Evolutionary conservation across 1,140 invertebrate species (phyloP).

Genomic region (Drosophila chauvacae): DNA sequence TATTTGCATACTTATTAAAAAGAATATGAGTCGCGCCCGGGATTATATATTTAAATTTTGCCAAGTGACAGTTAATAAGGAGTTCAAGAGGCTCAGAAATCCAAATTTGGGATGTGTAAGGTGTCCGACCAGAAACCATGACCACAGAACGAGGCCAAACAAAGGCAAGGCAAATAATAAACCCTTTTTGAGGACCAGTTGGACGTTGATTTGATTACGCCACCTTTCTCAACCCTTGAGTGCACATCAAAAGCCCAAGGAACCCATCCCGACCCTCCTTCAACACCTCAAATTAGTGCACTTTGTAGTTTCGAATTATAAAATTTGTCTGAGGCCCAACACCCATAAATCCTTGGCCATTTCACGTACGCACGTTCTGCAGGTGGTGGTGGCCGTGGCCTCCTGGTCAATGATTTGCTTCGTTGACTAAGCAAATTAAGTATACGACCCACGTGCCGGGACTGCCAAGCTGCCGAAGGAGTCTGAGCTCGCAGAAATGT

Average conservation of each 20-base stretch:
- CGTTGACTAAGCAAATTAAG: constrained; percentile 80
- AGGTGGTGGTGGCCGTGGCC: constrained; percentile 9
- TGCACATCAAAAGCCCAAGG: constrained; percentile 72
- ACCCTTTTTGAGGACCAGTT: constrained; percentile 15
- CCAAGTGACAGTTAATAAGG: constrained; percentile 65
- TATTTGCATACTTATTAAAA: constrained; percentile 81
- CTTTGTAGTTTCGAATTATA: constrained; percentile 74
- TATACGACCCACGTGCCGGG: constrained; percentile 64
- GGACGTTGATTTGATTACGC: constrained; percentile 74
- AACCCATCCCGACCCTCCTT: constrained; percentile 23
- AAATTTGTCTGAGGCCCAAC: constrained; percentile 40
- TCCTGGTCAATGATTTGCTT: constrained; percentile 75
- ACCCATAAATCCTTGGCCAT: constrained; percentile 51
- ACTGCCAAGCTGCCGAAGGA: constrained; percentile 30
- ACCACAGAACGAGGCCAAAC: constrained; percentile 36
- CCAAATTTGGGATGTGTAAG: constrained; percentile 33
- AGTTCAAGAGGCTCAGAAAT: constrained; percentile 2
- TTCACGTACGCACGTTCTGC: constrained; percentile 62
- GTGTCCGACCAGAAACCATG: constrained; percentile 26
- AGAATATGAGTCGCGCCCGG: constrained; percentile 45
- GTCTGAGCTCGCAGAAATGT: constrained; percentile 39
- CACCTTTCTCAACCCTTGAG: constrained; percentile 67
- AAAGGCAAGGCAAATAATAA: constrained; percentile 38
- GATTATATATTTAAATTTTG: constrained; percentile 74
- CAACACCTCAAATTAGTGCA: constrained; percentile 79